Evolutionary conservation across 2,888 invertebrate genomes (phyloP), one percentile per base, ranked within the genome.

Genomic region (Drosophila crucigera): DNA sequence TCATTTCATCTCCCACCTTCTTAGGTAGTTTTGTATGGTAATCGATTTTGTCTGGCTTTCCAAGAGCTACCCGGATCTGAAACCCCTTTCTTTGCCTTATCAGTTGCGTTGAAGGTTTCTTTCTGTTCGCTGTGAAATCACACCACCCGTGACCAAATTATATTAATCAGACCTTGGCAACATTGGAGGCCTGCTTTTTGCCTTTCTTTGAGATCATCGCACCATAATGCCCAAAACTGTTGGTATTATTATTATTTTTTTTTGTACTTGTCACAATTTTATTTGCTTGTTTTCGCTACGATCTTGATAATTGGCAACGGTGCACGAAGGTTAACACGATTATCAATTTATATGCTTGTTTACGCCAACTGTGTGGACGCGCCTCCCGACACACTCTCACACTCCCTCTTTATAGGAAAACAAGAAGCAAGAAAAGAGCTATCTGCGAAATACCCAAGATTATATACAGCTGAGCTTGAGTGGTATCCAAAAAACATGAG

Each of bases 121-220:
- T 30, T 30, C 60, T 55, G 50, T 54, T 66, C 43, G 61, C 62
- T 52, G 43, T 63, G 33, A 53, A 47, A 66, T 77, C 82, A 68
- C 63, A 69, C 70, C 76, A 78, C 68, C n/a, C 39, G 30, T 54
- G 64, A 65, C 30, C n/a, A 68, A 31, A 41, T 16, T 25, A 6
- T 39, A n/a, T 50, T 73, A 78, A 89, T 87, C 89, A 89, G 86
- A 76, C 87, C 87, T 63, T 80, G 87, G 70, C 84, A 87, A 89
- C 89, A n/a, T 52, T 55, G 25, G 59, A 67, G 59, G 67, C 67
- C 41, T 11, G 67, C 54, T 73, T 64, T 47, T 22, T 58, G 58
- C 41, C 31, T 14, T 41, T 61, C 39, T 49, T 70, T 16, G 47
- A 76, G 71, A 73, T 77, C 77, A 68, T 43, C 58, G 60, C 19